Base-by-base conservation (phyloP, 1,140 invertebrate genomes). In the Ceratina calcarata region DNA sequence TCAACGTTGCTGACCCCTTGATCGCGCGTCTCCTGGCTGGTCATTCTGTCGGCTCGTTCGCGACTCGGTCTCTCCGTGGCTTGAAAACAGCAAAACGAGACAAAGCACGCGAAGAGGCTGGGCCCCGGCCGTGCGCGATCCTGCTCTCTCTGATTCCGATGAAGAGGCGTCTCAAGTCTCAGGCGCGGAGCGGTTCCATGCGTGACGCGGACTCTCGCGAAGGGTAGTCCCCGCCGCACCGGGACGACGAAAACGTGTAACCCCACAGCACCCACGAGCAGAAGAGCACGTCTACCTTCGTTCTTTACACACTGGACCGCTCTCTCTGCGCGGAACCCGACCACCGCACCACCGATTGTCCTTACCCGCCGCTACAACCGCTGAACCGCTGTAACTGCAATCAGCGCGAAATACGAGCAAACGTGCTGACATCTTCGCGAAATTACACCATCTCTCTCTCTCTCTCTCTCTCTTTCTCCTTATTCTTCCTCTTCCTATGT, bases 1-100 rank as follows among this genome's bases (percentile, higher is more conserved):
- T 96, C 95, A 78, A 96, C 93, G 82, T 93, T 94, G 88, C 94
- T 94, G 81, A 93, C 86, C 65, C 80, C 82, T n/a, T 81, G 76
- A 1, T 86, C 85, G 68, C 71, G 80, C 65, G 85, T 88, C 76
- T 73, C 79, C 12, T 67, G 64, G 61, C 74, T 81, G 45, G 74
- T 83, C 83, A 86, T 87, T 82, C 82, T 86, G 82, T 78, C 76
- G 83, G 83, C 78, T 85, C 80, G 81, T 67, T 77, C 45, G 64
- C 53, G 37, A 69, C 71, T 68, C 64, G 62, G 58, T 70, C 77
- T 69, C 62, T 57, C 51, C 74, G 62, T 57, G 22, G 65, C 67
- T 60, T 65, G 61, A 68, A 60, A 74, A 66, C 76, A 45, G 45
- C 57, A 69, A 80, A 77, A 83, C 53, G 66, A 74, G n/a, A 80